These are phyloP conservation scores for Jaculus jaculus DNA, from an alignment of 2,113 vertebrate genomes.

Conservation along the genomic window DNA sequence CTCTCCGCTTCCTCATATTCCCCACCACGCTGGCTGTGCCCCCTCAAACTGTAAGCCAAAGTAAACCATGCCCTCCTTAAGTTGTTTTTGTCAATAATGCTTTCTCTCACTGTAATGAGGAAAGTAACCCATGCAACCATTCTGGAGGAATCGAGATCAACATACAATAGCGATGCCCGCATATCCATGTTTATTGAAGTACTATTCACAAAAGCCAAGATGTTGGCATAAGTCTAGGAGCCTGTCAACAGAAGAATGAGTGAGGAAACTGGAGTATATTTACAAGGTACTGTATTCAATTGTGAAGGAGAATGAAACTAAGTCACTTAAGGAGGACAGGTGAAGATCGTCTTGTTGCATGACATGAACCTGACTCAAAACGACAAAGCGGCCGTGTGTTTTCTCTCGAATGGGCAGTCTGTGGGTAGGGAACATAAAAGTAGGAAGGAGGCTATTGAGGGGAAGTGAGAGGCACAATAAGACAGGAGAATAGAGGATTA, in stretches of 20 bases:
- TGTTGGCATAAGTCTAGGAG: neutral
- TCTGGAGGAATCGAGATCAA: neutral
- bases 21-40: too few species aligned
- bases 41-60: too few species aligned
- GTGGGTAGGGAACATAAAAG: too few species aligned
- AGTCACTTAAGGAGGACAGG: neutral
- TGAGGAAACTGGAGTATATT: neutral
- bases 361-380: neutral
- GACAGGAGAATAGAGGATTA: too few species aligned
- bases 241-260: neutral
- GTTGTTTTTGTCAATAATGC: too few species aligned
- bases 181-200: too few species aligned
- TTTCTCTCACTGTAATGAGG: too few species aligned
- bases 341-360: neutral
- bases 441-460: neutral
- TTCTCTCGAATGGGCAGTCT: neutral
- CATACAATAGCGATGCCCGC: too few species aligned
- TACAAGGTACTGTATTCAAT: neutral
- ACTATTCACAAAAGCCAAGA: too few species aligned
- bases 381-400: neutral
- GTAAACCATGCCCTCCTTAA: too few species aligned
- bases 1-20: too few species aligned
- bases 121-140: too few species aligned
- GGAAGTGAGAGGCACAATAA: neutral
- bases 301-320: neutral